These are phyloP conservation scores for Poeciliopsis turrubarensis DNA, from an alignment of 2,113 vertebrate species.

Conservation along the genomic window DNA sequence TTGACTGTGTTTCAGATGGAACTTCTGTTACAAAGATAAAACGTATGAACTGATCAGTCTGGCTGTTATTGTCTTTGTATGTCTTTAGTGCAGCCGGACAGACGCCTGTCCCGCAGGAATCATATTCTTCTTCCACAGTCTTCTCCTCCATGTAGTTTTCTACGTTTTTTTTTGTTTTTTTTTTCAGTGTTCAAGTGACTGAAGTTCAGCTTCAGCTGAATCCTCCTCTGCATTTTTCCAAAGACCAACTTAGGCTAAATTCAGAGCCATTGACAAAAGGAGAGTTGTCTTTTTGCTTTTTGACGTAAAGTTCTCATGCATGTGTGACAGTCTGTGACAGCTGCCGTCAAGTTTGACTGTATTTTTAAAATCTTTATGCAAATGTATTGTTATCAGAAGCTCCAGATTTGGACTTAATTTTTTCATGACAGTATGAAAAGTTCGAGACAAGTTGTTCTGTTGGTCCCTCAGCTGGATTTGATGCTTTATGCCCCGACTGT, in stretches of 20 bases:
- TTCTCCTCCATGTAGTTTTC: neutral
- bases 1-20: conserved; percentile 48
- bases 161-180: conserved; percentile 21
- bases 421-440: conserved; percentile 38
- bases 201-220: conserved; percentile 4
- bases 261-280: neutral
- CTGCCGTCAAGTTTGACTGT: conserved; percentile 45
- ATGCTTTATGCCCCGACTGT: conserved; percentile 17
- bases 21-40: conserved; percentile 47
- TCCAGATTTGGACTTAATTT: conserved; percentile 32
- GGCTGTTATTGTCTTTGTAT: conserved; percentile 11
- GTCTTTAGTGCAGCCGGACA: conserved; percentile 22
- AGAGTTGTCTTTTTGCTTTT: conserved; percentile 6
- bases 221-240: conserved; percentile 16
- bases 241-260: too few species aligned
- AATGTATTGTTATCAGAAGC: conserved; percentile 44
- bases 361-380: conserved; percentile 55
- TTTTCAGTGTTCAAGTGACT: neutral
- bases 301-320: conserved; percentile 36
- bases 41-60: conserved; percentile 18
- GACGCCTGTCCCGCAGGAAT: conserved; percentile 6
- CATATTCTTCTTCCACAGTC: neutral
- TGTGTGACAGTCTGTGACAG: conserved; percentile 26
- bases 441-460: conserved; percentile 24
- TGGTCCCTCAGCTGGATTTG: conserved; percentile 18